Base-by-base conservation (phyloP, 1,140 invertebrate genomes). In the Bombus fervidus region DNA sequence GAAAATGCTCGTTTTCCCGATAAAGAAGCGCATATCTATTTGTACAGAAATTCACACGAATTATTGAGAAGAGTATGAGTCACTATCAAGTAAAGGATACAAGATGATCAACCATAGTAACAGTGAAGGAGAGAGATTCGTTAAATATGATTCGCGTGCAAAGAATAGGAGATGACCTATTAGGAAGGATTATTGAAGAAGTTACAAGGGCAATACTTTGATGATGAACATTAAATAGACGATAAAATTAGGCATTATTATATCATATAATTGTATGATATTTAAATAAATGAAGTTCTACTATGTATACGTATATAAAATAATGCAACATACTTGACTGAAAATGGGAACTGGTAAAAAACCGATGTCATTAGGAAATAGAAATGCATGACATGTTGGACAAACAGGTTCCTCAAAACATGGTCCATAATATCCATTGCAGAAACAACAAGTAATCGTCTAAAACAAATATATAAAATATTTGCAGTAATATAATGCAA, bases 371-470 rank as follows among this genome's bases (percentile, higher is more conserved):
- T 97, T 97, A 13, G 98, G 97, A 93, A 98, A 99, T 10, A 99
- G 94, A 95, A 99, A 99, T 75, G 98, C 96, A 94, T 99, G 98
- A 92, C 98, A 99, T 2, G 98, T 98, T 13, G 97, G 96, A 94
- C 98, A 99, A n/a, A 99, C 96, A 34, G 98, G 98, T 92, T 99
- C 98, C 34, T 97, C 98, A 94, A 98, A 99, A 95, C 97, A 98
- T 2, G 98, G 97, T 2, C 98, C 98, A 95, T 99, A 99, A 94
- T 97, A 99, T 41, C 98, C 98, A 96, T 98, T 97, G 92, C 98
- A 99, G 81, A 98, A 96, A 91, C 97, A 97, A 93, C 98, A 99
- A 25, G 96, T 95, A 9, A 95, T 93, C 91, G 96, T 96, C 97
- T 97, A 92, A 74, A 96, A 96, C 31, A 69, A 34, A 31, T 62